These are phyloP conservation scores for Syngnathus acus DNA, from an alignment of 2,797 vertebrate genomes.

Conservation along the genomic window DNA sequence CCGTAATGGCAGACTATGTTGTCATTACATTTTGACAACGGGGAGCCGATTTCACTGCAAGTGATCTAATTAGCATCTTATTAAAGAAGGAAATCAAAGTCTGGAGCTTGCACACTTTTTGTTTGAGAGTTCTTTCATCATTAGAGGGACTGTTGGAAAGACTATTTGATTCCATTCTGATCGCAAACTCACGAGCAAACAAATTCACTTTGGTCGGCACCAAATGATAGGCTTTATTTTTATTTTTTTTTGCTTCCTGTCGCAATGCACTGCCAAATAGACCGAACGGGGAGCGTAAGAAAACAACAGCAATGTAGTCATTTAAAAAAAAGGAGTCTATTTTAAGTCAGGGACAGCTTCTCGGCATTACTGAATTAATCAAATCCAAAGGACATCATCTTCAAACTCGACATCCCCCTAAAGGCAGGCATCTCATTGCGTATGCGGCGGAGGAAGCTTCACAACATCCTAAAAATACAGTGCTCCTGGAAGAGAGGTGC, in stretches of 20 bases:
- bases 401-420: constrained; percentile 96
- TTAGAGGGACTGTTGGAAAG: constrained; percentile 52
- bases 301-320: constrained; percentile 74
- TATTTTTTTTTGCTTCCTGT: constrained; percentile 53
- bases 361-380: constrained; percentile 91
- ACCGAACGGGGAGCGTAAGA: constrained; percentile 63
- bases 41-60: constrained; percentile 59
- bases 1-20: constrained; percentile 52
- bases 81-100: constrained; percentile 72
- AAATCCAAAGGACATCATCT: constrained; percentile 98
- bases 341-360: constrained; percentile 76
- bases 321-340: constrained; percentile 78
- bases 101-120: constrained; percentile 61
- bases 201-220: constrained; percentile 23
- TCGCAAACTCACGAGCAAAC: constrained; percentile 29
- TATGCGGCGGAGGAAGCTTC: constrained; percentile 87
- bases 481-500: constrained; percentile 88
- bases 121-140: constrained; percentile 70
- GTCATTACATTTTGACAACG: constrained; percentile 62
- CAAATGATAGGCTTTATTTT: constrained; percentile 34
- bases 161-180: constrained; percentile 29
- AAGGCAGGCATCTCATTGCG: constrained; percentile 94
- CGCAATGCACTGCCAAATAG: constrained; percentile 62
- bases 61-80: constrained; percentile 73
- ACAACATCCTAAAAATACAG: constrained; percentile 99